These are phyloP conservation scores for Peromyscus nudipes DNA, from an alignment of 2,797 vertebrate species.

Conservation along the genomic window DNA sequence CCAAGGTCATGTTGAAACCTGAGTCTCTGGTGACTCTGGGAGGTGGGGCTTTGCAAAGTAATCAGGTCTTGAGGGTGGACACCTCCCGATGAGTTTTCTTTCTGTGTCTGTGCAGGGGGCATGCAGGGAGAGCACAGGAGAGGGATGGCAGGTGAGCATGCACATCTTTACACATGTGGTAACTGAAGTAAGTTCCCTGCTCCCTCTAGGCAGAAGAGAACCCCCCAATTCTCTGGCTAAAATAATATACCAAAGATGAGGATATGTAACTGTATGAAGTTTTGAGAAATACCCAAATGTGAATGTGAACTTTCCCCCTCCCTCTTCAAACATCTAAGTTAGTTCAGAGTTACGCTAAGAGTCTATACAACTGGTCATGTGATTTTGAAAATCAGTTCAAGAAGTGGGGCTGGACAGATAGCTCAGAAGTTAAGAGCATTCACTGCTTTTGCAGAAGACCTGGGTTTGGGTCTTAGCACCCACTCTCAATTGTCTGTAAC, in stretches of 20 bases:
- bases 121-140: not conserved
- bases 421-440: not conserved
- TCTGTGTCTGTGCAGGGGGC: not conserved
- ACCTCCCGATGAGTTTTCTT: not conserved
- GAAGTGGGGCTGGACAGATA: not conserved
- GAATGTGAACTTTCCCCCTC: not conserved
- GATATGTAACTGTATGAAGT: not conserved
- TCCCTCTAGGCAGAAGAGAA: not conserved
- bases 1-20: not conserved
- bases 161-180: accelerated
- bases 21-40: not conserved
- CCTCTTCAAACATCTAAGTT: not conserved
- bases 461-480: not conserved
- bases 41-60: not conserved
- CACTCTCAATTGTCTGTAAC: not conserved
- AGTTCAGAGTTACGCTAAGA: not conserved
- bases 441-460: not conserved
- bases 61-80: not conserved
- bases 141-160: not conserved
- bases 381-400: not conserved
- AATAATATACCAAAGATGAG: not conserved
- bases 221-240: not conserved
- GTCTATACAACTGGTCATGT: not conserved
- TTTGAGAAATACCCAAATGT: not conserved
- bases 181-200: not conserved